These are phyloP conservation scores for Catharus ustulatus DNA, from an alignment of 2,797 vertebrate species.

Conservation along the genomic window DNA sequence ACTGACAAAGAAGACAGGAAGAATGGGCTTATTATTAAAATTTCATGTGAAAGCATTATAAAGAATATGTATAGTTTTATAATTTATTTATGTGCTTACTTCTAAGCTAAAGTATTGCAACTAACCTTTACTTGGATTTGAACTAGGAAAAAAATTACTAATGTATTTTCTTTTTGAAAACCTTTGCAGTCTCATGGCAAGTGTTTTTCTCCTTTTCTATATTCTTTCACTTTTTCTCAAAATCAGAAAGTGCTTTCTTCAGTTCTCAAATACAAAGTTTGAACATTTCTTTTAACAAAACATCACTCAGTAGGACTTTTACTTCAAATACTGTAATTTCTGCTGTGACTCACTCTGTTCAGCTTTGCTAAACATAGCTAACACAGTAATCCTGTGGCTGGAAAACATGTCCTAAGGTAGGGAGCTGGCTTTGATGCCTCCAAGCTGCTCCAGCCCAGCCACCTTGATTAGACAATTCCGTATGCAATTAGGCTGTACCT, in stretches of 20 bases:
- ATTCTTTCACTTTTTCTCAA: neutral
- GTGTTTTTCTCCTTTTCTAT: neutral
- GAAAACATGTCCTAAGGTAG: neutral
- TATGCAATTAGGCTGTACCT: neutral
- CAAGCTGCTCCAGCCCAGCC: neutral
- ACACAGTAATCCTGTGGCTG: neutral
- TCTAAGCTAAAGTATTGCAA: neutral
- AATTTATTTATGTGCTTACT: slow-evolving; percentile 29
- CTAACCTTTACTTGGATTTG: neutral
- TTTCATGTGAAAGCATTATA: slow-evolving; percentile 10
- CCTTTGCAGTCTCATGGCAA: neutral
- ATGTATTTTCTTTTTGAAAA: neutral
- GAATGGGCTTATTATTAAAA: slow-evolving; percentile 10
- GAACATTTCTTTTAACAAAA: neutral
- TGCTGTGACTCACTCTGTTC: neutral
- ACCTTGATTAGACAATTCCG: neutral
- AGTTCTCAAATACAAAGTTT: neutral
- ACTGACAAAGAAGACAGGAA: neutral
- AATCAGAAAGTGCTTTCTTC: neutral
- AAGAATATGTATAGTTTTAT: neutral
- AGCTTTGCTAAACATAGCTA: neutral
- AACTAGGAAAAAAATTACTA: neutral
- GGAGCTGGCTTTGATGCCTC: neutral
- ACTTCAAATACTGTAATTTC: neutral
- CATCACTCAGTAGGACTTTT: neutral